Conservation (phyloP, 2,797 vertebrate species). For the Gouania willdenowi region DNA sequence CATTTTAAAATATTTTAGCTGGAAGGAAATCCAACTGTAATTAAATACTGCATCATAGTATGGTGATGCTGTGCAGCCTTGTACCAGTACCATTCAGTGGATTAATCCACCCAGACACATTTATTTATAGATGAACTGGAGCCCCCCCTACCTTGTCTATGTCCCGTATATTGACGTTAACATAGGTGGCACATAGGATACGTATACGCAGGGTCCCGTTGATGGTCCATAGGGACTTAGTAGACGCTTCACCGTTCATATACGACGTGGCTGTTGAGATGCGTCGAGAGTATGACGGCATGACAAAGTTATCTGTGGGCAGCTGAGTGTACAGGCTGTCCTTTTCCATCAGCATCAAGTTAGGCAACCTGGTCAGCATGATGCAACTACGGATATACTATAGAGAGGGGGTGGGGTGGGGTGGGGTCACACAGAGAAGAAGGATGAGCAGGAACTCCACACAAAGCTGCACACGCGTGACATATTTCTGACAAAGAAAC, state of each 20-base stretch:
- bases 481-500: no score
- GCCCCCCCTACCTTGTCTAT: slow-evolving; percentile 93
- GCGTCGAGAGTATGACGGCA: slow-evolving; percentile 91
- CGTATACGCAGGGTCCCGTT: slow-evolving; percentile 90
- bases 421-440: slow-evolving; percentile 9
- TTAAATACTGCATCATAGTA: no score
- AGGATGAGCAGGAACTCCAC: slow-evolving; percentile 6
- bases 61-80: no score
- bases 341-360: slow-evolving; percentile 97
- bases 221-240: slow-evolving; percentile 93
- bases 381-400: slow-evolving; percentile 96
- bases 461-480: slow-evolving; percentile 3
- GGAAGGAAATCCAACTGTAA: no score
- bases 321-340: slow-evolving; percentile 94
- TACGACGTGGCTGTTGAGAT: slow-evolving; percentile 95
- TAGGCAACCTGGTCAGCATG: slow-evolving; percentile 94
- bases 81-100: no score
- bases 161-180: slow-evolving; percentile 96
- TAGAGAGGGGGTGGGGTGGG: slow-evolving; percentile 19
- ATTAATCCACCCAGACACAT: neutral
- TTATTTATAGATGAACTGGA: no score
- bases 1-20: no score
- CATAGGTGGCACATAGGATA: slow-evolving; percentile 94
- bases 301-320: slow-evolving; percentile 89
- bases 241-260: slow-evolving; percentile 92